Evolutionary conservation across 1,140 invertebrate species (phyloP), one percentile per base, ranked within the genome.

Genomic region (Mesaphorura yosii): DNA sequence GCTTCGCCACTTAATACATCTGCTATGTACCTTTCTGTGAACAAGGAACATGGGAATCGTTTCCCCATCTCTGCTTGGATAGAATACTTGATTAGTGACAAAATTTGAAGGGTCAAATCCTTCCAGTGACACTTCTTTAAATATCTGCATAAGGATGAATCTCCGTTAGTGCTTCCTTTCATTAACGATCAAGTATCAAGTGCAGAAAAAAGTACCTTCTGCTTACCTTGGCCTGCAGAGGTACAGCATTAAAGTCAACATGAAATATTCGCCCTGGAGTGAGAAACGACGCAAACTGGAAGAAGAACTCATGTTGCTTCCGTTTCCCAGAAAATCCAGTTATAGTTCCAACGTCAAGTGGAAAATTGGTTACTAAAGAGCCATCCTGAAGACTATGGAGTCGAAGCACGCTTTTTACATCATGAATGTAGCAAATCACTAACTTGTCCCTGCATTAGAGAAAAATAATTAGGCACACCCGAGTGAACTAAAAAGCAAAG

Each of bases 21-120:
- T 34, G n/a, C n/a, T 34, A 34, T 2, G 14, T 3, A 42, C 53
- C 26, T 87, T 87, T 65, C 79, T 83, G 58, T 81, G 80, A 31
- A 95, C 79, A 57, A 98, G 82, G 70, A 96, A 98, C 94, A 98
- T 97, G 3, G 94, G 94, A 62, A 98, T 78, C 71, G 84, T 83
- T 1, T 90, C 94, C 51, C 87, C 88, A 74, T 98, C 94, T 73
- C 90, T 93, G 68, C 89, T 92, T 1, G 75, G 66, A 69, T 94
- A 98, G 73, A 98, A 98, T 37, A 94, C 76, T 73, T 97, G 93
- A 49, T 82, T 79, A 2, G 84, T 86, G 67, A 84, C 80, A 66
- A 88, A 97, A 48, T 82, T 68, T 6, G 76, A 74, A 3, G 81
- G 69, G 70, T 95, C 80, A 69, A 96, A 90, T 50, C 82, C 82